These are phyloP conservation scores for Rambutsinella grinnellia DNA, from an alignment of 2,888 invertebrate species.

Conservation along the genomic window DNA sequence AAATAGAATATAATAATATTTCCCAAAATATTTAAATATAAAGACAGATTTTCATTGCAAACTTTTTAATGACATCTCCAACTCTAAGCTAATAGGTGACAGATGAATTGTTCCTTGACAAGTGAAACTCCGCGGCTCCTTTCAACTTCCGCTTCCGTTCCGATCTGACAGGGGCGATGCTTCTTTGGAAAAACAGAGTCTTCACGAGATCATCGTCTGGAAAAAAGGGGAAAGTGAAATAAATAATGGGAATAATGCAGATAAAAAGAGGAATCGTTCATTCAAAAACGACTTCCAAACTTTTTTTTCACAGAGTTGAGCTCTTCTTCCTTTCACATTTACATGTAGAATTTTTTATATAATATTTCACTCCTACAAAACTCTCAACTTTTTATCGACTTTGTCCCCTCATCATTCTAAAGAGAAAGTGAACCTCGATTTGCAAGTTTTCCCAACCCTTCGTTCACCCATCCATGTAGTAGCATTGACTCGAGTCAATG, in stretches of 20 bases:
- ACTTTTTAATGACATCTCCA: too few relatives aligned
- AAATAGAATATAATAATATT: too few relatives aligned
- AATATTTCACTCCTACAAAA: too few relatives aligned
- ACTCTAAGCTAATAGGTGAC: too few relatives aligned
- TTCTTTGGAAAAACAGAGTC: not conserved
- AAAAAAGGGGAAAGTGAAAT: conserved; percentile 46
- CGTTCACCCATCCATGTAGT: conserved; percentile 22
- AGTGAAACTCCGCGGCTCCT: conserved; percentile 27
- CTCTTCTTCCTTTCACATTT: too few relatives aligned
- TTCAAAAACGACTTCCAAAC: conserved; percentile 4
- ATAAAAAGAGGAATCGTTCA: not conserved
- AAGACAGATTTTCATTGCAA: too few relatives aligned
- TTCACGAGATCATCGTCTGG: conserved; percentile 18
- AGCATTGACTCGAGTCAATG: not conserved
- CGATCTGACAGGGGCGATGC: not conserved
- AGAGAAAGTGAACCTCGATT: not conserved
- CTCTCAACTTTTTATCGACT: too few relatives aligned
- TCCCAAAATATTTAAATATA: too few relatives aligned
- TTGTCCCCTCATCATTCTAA: too few relatives aligned
- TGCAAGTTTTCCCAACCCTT: not conserved
- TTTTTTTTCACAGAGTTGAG: too few relatives aligned
- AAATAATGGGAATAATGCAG: not conserved
- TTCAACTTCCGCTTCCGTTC: conserved; percentile 23
- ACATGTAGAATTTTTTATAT: too few relatives aligned
- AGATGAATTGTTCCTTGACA: too few relatives aligned